A percentile compares a stretch with the other conserved stretches of the same genome.
Conservation (phyloP, 2,113 vertebrate genomes). For the Heterochromis multidens region DNA sequence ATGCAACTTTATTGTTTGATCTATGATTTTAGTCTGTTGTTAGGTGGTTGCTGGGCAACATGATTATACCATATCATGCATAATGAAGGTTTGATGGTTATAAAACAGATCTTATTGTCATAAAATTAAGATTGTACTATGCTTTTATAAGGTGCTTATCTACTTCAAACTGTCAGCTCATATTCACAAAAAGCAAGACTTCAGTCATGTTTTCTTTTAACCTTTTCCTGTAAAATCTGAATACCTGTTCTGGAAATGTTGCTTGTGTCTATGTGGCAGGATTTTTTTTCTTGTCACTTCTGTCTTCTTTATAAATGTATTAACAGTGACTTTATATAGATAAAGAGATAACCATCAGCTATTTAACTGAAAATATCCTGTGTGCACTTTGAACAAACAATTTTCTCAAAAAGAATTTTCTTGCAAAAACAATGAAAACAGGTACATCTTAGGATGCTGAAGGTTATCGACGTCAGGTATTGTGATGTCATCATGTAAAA, state of each 20-base stretch:
- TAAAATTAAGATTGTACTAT: neutral
- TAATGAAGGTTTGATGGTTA: neutral
- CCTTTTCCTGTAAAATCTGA: neutral
- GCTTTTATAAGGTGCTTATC: neutral
- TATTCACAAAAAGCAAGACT: neutral
- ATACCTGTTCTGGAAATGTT: rapidly evolving
- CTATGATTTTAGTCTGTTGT: neutral
- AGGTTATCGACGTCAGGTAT: neutral
- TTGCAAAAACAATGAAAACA: too few relatives aligned
- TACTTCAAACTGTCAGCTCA: neutral
- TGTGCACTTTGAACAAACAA: too few relatives aligned
- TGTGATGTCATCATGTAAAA: neutral
- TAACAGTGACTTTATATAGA: too few relatives aligned
- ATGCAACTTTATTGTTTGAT: neutral
- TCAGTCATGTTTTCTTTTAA: neutral
- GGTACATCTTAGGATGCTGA: neutral
- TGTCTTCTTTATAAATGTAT: neutral
- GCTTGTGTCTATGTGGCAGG: neutral
- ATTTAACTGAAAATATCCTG: too few relatives aligned
- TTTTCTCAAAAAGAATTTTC: too few relatives aligned
- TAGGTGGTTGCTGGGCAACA: too few relatives aligned
- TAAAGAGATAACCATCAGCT: too few relatives aligned
- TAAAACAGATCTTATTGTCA: neutral
- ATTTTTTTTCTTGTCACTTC: neutral
- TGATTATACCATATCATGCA: neutral